Base-by-base conservation (phyloP, 2,113 vertebrate genomes). In the Ammodytes dubius region DNA sequence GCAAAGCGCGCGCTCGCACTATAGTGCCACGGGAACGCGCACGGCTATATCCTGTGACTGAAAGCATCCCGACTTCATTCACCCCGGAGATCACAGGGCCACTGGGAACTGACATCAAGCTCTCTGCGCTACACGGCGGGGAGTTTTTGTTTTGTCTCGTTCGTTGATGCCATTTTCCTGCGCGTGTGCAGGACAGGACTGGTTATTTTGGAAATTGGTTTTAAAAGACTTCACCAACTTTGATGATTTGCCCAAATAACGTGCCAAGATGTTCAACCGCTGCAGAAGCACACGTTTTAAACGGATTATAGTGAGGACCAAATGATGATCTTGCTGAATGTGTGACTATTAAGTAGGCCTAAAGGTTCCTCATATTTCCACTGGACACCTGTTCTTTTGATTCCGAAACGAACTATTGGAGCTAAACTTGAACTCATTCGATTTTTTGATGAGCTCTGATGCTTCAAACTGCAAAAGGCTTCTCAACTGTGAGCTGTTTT, bases 51-150 rank as follows among this genome's bases (percentile, higher is more conserved):
- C 74, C 84, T 82, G 79, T 73, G 85, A 88, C 83, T 77, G 79
- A 60, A 72, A 68, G 90, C 82, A 61, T 90, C 84, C 54, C 58
- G 63, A 58, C 77, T 88, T 84, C 88, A 93, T 89, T 93, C 86
- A 89, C 46, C 49, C 59, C 65, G 49, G 81, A 83, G 88, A 81
- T 87, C 88, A 78, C 71, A 83, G 72, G 71, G 59, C 70, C 19
- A 56, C 53, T 43, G 65, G 58, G 71, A 70, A 6, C 74, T 27
- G 67, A 12, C 43, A 49, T n/a, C 74, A 42, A 14, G 35, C 66
- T 73, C 37, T 61, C 53, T 2, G 69, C 13, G 19, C 54, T 9
- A 15, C 42, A 17, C 42, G 27, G 54, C n/a, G 2, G 53, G 50
- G 40, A 35, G 11, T 8, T 17, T 57, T 7, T 9, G 2, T 49